These are phyloP conservation scores for Drosophila merina DNA, from an alignment of 2,888 invertebrate species.

Conservation along the genomic window DNA sequence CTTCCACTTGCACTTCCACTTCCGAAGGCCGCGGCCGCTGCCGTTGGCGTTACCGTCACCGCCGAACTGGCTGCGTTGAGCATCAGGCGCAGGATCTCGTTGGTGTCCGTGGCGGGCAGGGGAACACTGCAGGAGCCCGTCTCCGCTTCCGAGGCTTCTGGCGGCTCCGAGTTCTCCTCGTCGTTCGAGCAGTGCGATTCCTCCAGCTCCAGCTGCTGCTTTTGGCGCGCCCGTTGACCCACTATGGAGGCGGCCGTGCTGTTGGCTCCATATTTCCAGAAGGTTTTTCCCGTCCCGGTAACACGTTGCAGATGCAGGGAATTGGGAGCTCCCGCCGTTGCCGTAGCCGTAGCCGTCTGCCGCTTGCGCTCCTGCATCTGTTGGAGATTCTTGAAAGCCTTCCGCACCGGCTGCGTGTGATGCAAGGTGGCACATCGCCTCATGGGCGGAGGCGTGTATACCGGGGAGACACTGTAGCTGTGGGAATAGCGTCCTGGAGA, in stretches of 20 bases:
- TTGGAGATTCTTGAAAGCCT: slow-evolving; percentile 81
- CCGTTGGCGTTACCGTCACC: slow-evolving; percentile 70
- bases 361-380: slow-evolving; percentile 77
- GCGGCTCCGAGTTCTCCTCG: slow-evolving; percentile 46
- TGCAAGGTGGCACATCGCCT: slow-evolving; percentile 82
- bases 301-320: slow-evolving; percentile 65
- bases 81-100: slow-evolving; percentile 82
- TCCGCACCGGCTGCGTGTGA: slow-evolving; percentile 81
- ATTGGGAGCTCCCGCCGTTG: slow-evolving; percentile 24
- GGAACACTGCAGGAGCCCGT: slow-evolving; percentile 83
- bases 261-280: slow-evolving; percentile 81
- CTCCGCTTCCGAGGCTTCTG: slow-evolving; percentile 72
- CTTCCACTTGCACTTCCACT: slow-evolving; percentile 16
- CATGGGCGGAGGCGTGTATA: slow-evolving; percentile 82
- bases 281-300: slow-evolving; percentile 80
- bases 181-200: slow-evolving; percentile 73
- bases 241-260: slow-evolving; percentile 81
- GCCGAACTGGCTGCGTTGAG: slow-evolving; percentile 81
- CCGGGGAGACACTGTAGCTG: slow-evolving; percentile 77
- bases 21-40: slow-evolving; percentile 41
- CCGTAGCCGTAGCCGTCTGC: slow-evolving; percentile 12
- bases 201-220: slow-evolving; percentile 59
- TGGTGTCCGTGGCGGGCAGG: slow-evolving; percentile 78
- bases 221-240: slow-evolving; percentile 69
- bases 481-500: slow-evolving; percentile 76